Conservation (phyloP, 2,888 invertebrate genomes). For the Neuroscelio doddi region DNA sequence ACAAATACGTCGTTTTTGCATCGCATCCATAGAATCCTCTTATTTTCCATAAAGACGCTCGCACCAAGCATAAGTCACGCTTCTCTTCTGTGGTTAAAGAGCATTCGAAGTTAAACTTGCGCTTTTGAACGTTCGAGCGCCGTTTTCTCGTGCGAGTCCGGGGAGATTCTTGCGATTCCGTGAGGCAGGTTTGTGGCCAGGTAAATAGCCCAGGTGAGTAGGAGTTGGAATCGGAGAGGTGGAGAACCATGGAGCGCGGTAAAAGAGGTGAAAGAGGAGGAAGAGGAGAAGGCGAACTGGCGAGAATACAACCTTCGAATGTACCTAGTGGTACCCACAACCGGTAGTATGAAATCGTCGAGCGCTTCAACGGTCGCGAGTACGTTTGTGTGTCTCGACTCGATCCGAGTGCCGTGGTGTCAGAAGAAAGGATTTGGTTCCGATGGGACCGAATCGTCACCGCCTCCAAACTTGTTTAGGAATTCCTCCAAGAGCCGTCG, state of each 20-base stretch:
- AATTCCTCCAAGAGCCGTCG: background rate
- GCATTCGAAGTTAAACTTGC: background rate
- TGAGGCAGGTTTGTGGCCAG: slow-evolving; percentile 34
- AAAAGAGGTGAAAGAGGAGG: slow-evolving; percentile 30
- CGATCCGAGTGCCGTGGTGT: slow-evolving; percentile 11
- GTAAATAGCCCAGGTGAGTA: slow-evolving; percentile 46
- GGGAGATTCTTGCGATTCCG: slow-evolving; percentile 26
- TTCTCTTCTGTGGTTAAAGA: background rate
- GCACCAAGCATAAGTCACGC: background rate
- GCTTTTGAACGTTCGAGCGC: slow-evolving; percentile 23
- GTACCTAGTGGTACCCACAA: slow-evolving; percentile 56
- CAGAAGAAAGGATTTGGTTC: background rate
- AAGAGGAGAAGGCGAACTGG: slow-evolving; percentile 20
- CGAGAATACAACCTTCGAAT: slow-evolving; percentile 62
- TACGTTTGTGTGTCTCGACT: background rate
- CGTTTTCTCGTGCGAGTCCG: slow-evolving; percentile 32
- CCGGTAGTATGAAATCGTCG: slow-evolving; percentile 56
- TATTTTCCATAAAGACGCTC: background rate
- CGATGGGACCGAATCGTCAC: background rate
- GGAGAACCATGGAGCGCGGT: slow-evolving; percentile 26
- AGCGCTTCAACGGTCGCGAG: slow-evolving; percentile 49
- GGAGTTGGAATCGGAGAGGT: slow-evolving; percentile 35
- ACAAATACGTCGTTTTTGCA: no score
- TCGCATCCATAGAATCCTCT: no score
- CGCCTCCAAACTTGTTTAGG: background rate